Base-by-base conservation (phyloP, 2,888 invertebrate genomes). In the Abrostola triplasia region DNA sequence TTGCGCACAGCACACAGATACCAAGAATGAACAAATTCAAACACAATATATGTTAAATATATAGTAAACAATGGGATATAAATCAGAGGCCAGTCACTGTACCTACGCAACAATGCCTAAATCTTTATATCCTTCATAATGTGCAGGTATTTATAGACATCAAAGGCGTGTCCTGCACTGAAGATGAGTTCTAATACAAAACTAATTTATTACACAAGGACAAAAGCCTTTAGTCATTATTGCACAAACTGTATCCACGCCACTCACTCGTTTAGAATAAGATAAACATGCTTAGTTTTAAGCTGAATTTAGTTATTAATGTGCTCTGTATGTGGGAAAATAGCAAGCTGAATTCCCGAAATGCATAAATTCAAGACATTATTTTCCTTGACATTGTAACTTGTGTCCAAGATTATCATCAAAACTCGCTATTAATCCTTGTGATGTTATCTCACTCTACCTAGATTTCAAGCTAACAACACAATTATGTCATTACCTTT, bases 11-110 rank as follows among this genome's bases (percentile, higher is more conserved):
- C 44, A 44, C 44, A 44, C 50, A 36, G 51, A 41, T 36, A 13
- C 37, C 6, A 53, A 12, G 48, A 63, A 68, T 53, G 36, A 52
- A 42, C 55, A 40, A 52, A 67, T 47, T 47, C 9, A 53, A 53
- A 13, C 36, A 13, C 50, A 47, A 59, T 40, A 13, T 56, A 62
- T 62, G 42, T 56, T 36, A 52, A 67, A 67, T 36, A 10, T 38
- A 40, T 13, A 35, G n/a, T 44, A 53, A 57, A 68, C 56, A 68
- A 57, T 68, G 36, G 48, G 48, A 37, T 57, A 53, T 67, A 36
- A 51, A 52, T 42, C 47, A 44, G 8, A 24, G 8, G 38, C 13
- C 35, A n/a, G 40, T 48, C 41, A 12, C n/a, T 35, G 5, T 1
- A 40, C 41, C 10, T 41, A 12, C 52, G 10, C 11, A 36, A 36